These are phyloP conservation scores for Trididemnum miniatum DNA, from an alignment of 23 tunicate genomes.

Conservation along the genomic window DNA sequence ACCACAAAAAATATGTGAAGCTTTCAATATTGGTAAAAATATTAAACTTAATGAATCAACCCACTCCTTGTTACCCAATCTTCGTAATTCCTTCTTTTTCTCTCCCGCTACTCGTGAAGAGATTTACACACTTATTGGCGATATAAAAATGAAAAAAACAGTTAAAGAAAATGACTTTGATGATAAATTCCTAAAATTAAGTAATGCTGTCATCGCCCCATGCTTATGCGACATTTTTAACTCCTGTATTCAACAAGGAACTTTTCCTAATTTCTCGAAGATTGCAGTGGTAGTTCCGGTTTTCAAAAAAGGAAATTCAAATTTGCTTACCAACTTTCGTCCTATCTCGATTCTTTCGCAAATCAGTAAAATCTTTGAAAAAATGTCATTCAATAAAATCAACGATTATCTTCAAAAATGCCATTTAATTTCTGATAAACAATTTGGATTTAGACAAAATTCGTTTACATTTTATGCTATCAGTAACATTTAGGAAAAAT, in stretches of 20 bases:
- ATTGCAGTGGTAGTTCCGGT: background rate
- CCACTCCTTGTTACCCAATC: background rate
- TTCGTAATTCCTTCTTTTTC: background rate
- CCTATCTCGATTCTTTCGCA: background rate
- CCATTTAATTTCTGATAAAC: background rate
- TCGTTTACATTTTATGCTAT: background rate
- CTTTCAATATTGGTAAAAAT: background rate
- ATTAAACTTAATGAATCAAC: background rate
- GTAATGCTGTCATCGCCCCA: background rate
- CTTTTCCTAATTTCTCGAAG: background rate
- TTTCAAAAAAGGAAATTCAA: background rate
- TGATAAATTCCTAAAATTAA: background rate
- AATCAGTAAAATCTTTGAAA: slow-evolving; percentile 13
- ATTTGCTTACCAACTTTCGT: background rate
- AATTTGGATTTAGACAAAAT: slow-evolving; percentile 15
- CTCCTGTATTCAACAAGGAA: background rate
- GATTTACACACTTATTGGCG: background rate
- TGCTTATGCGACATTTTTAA: background rate
- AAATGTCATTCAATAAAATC: background rate
- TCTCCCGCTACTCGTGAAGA: background rate
- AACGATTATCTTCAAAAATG: slow-evolving; percentile 3
- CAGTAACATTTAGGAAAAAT: background rate
- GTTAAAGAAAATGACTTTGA: background rate
- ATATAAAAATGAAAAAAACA: background rate
- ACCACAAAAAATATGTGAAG: slow-evolving; percentile 2